Base-by-base conservation (phyloP, 2,888 invertebrate species). In the Pecten maximus region DNA sequence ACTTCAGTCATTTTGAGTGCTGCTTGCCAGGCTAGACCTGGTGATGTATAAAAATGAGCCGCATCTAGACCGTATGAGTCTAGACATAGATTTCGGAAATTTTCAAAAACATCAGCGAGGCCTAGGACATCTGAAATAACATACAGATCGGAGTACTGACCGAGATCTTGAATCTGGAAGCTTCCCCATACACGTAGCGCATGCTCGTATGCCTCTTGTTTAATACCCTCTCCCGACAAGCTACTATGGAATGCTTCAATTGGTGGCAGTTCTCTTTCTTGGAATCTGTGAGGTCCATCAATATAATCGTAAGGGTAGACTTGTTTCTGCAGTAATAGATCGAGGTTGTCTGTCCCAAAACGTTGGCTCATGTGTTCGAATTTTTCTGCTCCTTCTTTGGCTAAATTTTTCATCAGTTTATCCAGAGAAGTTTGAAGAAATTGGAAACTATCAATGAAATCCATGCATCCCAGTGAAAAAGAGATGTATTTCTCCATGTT, bases 221-320 rank as follows among this genome's bases (percentile, higher is more conserved):
- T 88, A 10, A 90, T 89, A 1, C 39, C 23, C 40, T 88, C 86
- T 4, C 88, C 16, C 40, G 89, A 94, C 91, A 91, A 48, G 23
- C 88, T 89, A 89, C 91, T 91, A 91, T 89, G 94, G 92, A 92
- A 94, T 0, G 60, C 40, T 40, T 88, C 86, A 74, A 88, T 88
- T 40, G 87, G 48, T 40, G 40, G 90, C 40, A 91, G 40, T 54
- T 87, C 0, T 8, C 4, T 40, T 87, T 90, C 89, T 50, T 88
- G 10, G 89, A 91, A 92, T 88, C 40, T 91, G 39, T 19, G 40
- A 40, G 87, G 35, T 74, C 94, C 12, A 94, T 87, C 93, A 8
- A 96, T 88, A 91, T 95, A 95, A 2, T 96, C 95, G 91, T 95
- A 96, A 0, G 95, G 96, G 91, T 96, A 96, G 6, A 96, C 92